phyloP scores from a whole-genome alignment of 2,888 invertebrate species.

The Brachyptera putata region DNA sequence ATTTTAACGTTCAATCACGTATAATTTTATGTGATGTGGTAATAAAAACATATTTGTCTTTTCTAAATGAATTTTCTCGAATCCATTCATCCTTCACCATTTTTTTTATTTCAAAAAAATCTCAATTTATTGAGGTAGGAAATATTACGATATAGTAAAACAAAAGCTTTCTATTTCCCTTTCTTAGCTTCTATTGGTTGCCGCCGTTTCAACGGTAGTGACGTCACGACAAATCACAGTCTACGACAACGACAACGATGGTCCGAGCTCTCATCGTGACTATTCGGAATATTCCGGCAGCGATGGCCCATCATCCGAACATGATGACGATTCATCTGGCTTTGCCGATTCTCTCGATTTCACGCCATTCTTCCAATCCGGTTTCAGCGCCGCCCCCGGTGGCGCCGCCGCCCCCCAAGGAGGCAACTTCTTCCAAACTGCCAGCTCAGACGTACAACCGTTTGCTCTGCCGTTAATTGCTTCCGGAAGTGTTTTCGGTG shows the following conservation, averaged over 20 bases:
- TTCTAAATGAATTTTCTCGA: too few species aligned
- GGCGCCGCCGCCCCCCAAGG: slow-evolving; percentile 25
- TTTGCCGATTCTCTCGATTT: slow-evolving; percentile 55
- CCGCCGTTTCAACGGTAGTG: background rate
- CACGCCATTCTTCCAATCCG: slow-evolving; percentile 50
- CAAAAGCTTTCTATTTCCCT: too few species aligned
- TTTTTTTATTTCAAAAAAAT: too few species aligned
- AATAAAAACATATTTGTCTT: too few species aligned
- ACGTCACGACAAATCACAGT: slow-evolving; percentile 29
- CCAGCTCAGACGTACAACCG: slow-evolving; percentile 31
- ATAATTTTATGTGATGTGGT: too few species aligned
- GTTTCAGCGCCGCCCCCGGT: slow-evolving; percentile 35
- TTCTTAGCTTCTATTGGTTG: background rate
- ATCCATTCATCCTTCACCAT: too few species aligned
- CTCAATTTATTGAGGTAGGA: too few species aligned
- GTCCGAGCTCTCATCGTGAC: background rate
- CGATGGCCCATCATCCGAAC: background rate
- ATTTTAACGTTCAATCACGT: too few species aligned
- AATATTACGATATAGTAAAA: too few species aligned
- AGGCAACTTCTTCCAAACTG: slow-evolving; percentile 35
- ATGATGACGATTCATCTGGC: slow-evolving; percentile 38
- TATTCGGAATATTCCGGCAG: slow-evolving; percentile 9
- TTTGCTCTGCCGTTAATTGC: slow-evolving; percentile 33
- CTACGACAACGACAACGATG: slow-evolving; percentile 23
- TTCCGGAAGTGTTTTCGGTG: slow-evolving; percentile 32